Percentiles rank a stretch among this genome's conserved stretches.
These are phyloP conservation scores for Drepanosiphum platanoidis DNA, from an alignment of 2,888 invertebrate genomes.

Conservation along the genomic window DNA sequence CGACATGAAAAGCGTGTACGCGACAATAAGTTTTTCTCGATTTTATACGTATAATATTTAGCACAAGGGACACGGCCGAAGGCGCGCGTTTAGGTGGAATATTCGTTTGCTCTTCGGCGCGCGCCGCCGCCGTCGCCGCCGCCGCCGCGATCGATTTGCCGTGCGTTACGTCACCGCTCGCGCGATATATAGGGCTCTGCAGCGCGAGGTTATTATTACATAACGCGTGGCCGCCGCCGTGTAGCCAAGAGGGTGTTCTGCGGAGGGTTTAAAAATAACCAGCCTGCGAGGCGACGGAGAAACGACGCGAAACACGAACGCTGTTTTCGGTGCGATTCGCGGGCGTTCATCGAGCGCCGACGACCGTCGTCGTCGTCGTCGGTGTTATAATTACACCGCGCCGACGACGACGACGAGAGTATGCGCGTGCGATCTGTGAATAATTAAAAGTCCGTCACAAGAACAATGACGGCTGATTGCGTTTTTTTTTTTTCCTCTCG, in stretches of 20 bases:
- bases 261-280: slow-evolving; percentile 47
- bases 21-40: no score
- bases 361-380: no score
- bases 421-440: neutral
- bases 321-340: neutral
- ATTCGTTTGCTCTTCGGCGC: neutral
- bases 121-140: no score
- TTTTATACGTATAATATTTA: neutral
- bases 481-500: neutral
- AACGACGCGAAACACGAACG: neutral
- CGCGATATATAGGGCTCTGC: neutral
- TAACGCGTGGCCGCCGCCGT: slow-evolving; percentile 6
- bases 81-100: neutral
- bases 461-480: slow-evolving; percentile 12
- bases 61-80: neutral
- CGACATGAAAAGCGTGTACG: no score
- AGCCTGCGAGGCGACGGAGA: no score
- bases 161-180: neutral
- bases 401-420: neutral
- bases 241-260: slow-evolving; percentile 39
- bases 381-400: neutral
- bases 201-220: slow-evolving; percentile 38
- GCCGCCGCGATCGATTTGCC: neutral
- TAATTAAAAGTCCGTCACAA: neutral
- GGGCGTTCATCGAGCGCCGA: neutral